Evolutionary conservation across 92 coral and sea anemone species (phyloP).

Genomic region (Pocillopora meandrina): DNA sequence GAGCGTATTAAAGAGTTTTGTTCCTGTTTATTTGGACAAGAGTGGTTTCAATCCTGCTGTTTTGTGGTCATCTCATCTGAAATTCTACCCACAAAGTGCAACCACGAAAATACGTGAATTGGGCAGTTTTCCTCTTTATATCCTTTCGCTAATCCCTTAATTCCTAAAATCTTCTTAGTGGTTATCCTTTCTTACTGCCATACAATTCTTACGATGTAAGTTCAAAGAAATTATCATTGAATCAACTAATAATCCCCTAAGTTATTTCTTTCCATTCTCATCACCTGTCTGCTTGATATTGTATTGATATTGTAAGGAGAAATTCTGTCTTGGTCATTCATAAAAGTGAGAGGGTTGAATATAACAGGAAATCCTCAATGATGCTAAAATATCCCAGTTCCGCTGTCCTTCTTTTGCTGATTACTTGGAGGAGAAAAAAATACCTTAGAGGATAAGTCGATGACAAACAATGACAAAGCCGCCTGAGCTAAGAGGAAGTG

Average conservation of each 20-base stretch:
- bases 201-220: too few relatives aligned
- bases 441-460: neutral
- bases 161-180: too few relatives aligned
- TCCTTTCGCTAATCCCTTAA: neutral
- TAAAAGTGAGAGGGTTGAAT: too few relatives aligned
- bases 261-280: too few relatives aligned
- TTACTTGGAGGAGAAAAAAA: neutral
- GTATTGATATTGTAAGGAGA: too few relatives aligned
- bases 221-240: too few relatives aligned
- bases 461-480: neutral
- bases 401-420: neutral
- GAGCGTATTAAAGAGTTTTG: neutral
- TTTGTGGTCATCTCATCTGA: constrained; percentile 3
- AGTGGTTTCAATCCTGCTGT: neutral
- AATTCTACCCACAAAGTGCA: neutral
- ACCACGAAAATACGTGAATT: neutral
- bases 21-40: neutral
- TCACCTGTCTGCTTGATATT: too few relatives aligned
- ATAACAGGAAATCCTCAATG: too few relatives aligned
- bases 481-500: neutral
- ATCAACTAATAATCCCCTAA: too few relatives aligned
- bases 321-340: too few relatives aligned
- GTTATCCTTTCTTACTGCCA: too few relatives aligned
- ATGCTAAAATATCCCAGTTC: too few relatives aligned
- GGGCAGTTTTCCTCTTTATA: neutral